Evolutionary conservation across 2,113 vertebrate genomes (phyloP).

Genomic region (Trematomus loennbergii): DNA sequence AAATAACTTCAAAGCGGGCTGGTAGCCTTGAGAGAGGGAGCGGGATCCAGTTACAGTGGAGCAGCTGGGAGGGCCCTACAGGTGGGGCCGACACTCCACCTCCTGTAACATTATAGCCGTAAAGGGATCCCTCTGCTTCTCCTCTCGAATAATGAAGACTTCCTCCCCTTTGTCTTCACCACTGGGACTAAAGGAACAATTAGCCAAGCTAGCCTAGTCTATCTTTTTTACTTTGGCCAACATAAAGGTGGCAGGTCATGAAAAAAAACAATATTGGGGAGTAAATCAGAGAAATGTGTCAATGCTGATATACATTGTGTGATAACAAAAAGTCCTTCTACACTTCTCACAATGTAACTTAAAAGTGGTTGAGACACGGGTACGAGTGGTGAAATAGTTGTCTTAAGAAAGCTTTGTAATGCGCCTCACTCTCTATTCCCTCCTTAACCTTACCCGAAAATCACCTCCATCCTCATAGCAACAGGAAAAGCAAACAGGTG

Average conservation of each 20-base stretch:
- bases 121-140: conserved; percentile 80
- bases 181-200: conserved; percentile 64
- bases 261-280: background rate
- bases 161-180: conserved; percentile 83
- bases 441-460: conserved; percentile 64
- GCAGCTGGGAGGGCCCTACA: conserved; percentile 86
- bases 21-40: conserved; percentile 80
- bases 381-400: too few relatives aligned
- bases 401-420: conserved; percentile 14
- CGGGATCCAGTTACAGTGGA: conserved; percentile 81
- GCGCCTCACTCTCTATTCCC: conserved; percentile 20
- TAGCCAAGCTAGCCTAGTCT: conserved; percentile 43
- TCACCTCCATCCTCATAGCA: conserved; percentile 77
- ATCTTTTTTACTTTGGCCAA: conserved; percentile 41
- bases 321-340: background rate
- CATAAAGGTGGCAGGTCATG: background rate
- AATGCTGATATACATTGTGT: background rate
- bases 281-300: background rate
- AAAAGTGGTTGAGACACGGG: too few relatives aligned
- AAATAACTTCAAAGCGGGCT: conserved; percentile 87
- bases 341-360: background rate
- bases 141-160: conserved; percentile 80
- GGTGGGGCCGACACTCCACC: conserved; percentile 83
- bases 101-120: conserved; percentile 82
- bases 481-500: conserved; percentile 84